Percentiles rank a stretch among this genome's conserved stretches.
These are phyloP conservation scores for Clupea harengus DNA, from an alignment of 2,113 vertebrate species.

Conservation along the genomic window DNA sequence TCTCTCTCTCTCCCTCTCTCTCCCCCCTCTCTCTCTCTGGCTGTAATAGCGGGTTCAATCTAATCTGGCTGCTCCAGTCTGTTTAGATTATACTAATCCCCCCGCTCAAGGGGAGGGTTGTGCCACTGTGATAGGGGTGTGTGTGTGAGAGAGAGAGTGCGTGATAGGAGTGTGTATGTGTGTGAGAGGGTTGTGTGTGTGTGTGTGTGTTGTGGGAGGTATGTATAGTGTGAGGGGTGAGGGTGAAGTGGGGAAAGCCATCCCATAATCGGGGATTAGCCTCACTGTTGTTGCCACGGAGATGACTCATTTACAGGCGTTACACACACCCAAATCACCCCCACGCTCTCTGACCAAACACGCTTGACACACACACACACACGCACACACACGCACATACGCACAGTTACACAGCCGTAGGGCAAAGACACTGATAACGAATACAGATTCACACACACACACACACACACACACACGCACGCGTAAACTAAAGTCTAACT, in stretches of 20 bases:
- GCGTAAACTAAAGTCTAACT: too few relatives aligned
- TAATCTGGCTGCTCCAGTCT: conserved; percentile 69
- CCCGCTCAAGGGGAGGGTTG: conserved; percentile 27
- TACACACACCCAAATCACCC: background rate
- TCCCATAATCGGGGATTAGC: conserved; percentile 69
- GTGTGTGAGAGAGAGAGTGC: background rate
- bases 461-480: background rate
- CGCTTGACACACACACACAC: background rate
- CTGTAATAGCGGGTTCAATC: conserved; percentile 55
- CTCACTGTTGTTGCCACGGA: conserved; percentile 63
- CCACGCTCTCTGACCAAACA: background rate
- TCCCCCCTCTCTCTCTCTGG: conserved; percentile 24
- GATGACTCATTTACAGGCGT: conserved; percentile 43
- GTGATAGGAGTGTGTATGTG: background rate
- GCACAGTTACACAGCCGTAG: background rate
- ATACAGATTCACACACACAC: background rate
- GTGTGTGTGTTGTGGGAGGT: background rate
- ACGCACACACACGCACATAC: background rate
- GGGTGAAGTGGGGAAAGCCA: conserved; percentile 44
- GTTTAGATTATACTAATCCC: conserved; percentile 71
- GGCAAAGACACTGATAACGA: too few relatives aligned
- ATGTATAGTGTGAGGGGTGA: conserved; percentile 33
- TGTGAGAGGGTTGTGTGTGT: background rate
- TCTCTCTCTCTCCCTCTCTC: conserved; percentile 9
- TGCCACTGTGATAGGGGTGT: conserved; percentile 9